Evolutionary conservation across 2,797 vertebrate species (phyloP), one percentile per base, ranked within the genome.

Genomic region (Macropodus opercularis): DNA sequence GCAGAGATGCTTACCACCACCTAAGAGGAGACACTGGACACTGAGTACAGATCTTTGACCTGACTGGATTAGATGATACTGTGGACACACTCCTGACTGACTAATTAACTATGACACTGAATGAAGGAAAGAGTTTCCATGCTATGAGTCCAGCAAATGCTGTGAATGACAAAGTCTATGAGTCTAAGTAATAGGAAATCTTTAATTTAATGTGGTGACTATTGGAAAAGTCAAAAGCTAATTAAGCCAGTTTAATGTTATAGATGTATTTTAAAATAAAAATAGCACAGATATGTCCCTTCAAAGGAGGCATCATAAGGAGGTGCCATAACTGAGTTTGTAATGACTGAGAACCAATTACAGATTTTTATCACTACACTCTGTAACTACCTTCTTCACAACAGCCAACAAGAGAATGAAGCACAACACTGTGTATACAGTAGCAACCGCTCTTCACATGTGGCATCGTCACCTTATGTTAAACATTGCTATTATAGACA

Each of bases 141-240:
- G 34, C 31, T 63, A 41, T 34, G 35, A 68, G 18, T 34, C 47
- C 32, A 65, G 56, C 50, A 75, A 76, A 83, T 75, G 65, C 72
- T 58, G 52, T 52, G 31, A 48, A 75, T 60, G 58, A 71, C 54
- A 77, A 52, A 69, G 43, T 52, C 69, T 8, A 17, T 12, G 18
- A 23, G 41, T 77, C 77, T 79, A 89, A 84, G 49, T 75, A 36
- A 71, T 57, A 85, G 69, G 74, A 11, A 34, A 58, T 69, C 53
- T 51, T 61, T 21, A 44, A 49, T 66, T 74, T 46, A 35, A 63
- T 41, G 18, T 38, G 13, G 14, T 29, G 43, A 9, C 31, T 49
- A 13, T 43, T 49, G 42, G 23, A 41, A 47, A 39, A 55, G 40
- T 31, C 60, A 68, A 69, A 42, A 12, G 2, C 24, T 31, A 70